Base-by-base conservation (phyloP, 2,797 vertebrate species). In the Periophthalmus magnuspinnatus region DNA sequence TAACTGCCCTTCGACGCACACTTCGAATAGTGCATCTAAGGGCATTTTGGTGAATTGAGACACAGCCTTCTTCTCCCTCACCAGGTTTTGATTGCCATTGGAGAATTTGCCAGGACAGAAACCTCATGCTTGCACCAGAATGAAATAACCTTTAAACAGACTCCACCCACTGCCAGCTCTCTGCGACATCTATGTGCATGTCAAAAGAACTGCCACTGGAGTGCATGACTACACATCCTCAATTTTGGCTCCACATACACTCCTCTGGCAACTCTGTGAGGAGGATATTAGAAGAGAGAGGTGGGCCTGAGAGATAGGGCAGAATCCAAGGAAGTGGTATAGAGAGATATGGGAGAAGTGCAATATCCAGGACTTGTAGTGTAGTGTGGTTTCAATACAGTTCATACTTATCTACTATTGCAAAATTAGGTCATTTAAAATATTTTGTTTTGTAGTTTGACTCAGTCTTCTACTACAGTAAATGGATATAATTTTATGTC, bases 71-170 rank as follows among this genome's bases (percentile, higher is more conserved):
- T 5, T 5, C 16, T 48, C 16, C 84, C 6, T 36, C 36, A 36
- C 36, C 84, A 83, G 84, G 83, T 91, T 88, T 84, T 85, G 86
- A 86, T 90, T 72, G 82, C 82, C n/a, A 10, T 38, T 38, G 86
- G 82, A 86, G 88, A 91, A 89, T 91, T 90, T 91, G 73, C 86
- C 79, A 71, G 73, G 78, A 87, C 76, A 86, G 80, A 79, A 83
- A 73, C 59, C 68, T 72, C 83, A 75, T 55, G 19, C 81, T 78
- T 77, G 79, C 85, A 79, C 83, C 75, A 88, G 16, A 90, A 90
- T 90, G 79, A 87, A 90, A 88, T 86, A 75, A 28, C 78, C 83
- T 77, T 48, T 5, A 17, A 48, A 16, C 16, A 17, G 8, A 8
- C 17, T 17, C 16, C 74, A 48, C 75, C 36, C 36, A 36, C 36